Evolutionary conservation across 1,140 invertebrate species (phyloP).

Genomic region (Zaprionus gabonicus): DNA sequence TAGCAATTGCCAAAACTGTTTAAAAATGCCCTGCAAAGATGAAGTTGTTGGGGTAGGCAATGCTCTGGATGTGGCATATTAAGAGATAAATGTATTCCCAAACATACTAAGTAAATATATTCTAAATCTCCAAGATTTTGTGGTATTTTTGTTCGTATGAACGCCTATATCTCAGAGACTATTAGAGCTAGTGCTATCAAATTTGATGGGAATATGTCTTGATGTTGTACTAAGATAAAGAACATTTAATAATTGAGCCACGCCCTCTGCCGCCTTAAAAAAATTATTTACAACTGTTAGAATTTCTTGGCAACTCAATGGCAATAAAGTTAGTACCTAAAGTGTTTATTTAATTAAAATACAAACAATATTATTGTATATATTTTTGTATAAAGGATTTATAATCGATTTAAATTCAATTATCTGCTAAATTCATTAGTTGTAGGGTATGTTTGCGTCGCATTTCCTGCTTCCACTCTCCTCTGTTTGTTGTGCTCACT

Average conservation of each 20-base stretch:
- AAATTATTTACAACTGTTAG: neutral
- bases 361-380: neutral
- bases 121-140: too few relatives aligned
- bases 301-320: neutral
- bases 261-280: too few relatives aligned
- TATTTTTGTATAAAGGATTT: neutral
- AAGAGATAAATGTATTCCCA: neutral
- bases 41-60: neutral
- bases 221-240: too few relatives aligned
- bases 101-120: too few relatives aligned
- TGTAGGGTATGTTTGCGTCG: constrained; percentile 9
- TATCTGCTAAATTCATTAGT: too few relatives aligned
- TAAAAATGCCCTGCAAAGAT: constrained; percentile 3
- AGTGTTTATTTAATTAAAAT: neutral
- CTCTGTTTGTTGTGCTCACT: constrained; percentile 50
- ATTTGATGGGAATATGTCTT: too few relatives aligned
- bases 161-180: too few relatives aligned
- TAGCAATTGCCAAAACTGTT: constrained; percentile 17
- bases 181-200: too few relatives aligned
- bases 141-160: too few relatives aligned
- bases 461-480: neutral
- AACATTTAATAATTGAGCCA: too few relatives aligned
- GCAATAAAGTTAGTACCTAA: neutral
- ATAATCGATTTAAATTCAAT: neutral
- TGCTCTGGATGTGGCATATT: neutral